These are phyloP conservation scores for Calephelis perditalis DNA, from an alignment of 2,888 invertebrate genomes.

Conservation along the genomic window DNA sequence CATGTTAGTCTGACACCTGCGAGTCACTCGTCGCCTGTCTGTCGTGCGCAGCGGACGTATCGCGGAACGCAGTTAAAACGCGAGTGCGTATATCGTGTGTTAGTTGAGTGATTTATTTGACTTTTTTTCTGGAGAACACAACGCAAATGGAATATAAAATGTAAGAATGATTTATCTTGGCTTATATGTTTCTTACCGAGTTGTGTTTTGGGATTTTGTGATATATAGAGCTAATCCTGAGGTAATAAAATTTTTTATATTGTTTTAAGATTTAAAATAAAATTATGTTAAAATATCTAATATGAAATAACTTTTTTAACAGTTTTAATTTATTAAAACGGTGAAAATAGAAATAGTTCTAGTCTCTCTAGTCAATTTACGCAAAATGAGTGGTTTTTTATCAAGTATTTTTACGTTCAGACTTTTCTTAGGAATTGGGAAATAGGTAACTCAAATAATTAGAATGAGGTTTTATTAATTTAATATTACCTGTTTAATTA, in stretches of 20 bases:
- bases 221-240: neutral
- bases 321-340: too few species aligned
- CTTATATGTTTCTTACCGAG: neutral
- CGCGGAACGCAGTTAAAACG: constrained; percentile 30
- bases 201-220: constrained; percentile 34
- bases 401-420: too few species aligned
- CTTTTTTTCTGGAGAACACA: constrained; percentile 40
- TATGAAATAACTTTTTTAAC: too few species aligned
- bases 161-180: constrained; percentile 4
- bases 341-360: too few species aligned
- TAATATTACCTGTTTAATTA: too few species aligned
- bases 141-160: constrained; percentile 31
- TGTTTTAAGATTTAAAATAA: constrained; percentile 22
- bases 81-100: constrained; percentile 53
- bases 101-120: constrained; percentile 54
- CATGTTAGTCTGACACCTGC: constrained; percentile 40
- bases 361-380: too few species aligned
- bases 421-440: too few species aligned
- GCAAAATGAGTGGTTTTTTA: too few species aligned
- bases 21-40: constrained; percentile 52
- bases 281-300: too few species aligned
- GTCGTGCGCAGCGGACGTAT: constrained; percentile 44
- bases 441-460: too few species aligned
- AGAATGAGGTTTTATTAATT: too few species aligned
- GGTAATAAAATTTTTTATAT: neutral